Evolutionary conservation across 2,888 invertebrate genomes (phyloP), one percentile per base, ranked within the genome.

Genomic region (Xanthia togata): DNA sequence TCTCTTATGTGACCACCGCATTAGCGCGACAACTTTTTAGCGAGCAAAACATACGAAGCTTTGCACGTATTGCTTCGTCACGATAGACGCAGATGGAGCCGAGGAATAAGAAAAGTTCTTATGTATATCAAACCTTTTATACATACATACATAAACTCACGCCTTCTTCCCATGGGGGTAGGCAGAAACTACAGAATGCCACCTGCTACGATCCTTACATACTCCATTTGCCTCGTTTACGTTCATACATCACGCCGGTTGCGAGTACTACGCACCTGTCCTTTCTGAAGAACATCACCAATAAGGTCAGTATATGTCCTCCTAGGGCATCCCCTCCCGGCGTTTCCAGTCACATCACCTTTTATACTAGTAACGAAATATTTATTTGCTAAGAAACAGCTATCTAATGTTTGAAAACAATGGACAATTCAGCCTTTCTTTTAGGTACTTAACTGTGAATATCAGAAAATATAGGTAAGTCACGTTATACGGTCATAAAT

Each of bases 401-500:
- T 11, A n/a, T 0, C 4, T 41, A 73, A 35, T 41, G 35, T 68
- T 38, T 14, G 23, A 70, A 85, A 78, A 87, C 75, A 82, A 74
- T 65, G 55, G 62, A 76, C 68, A 74, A 70, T 74, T 44, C 64
- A 62, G 60, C 3, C 9, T 67, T 72, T 76, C 57, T 77, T 76
- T 76, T 76, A 74, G 68, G 73, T 81, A 82, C 80, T 74, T 76
- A 76, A 80, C 84, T 73, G 57, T 69, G 68, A 82, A 88, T 86
- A 86, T 86, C 84, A 69, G 70, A 78, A 85, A 84, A 85, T 89
- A 89, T 88, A 44, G 44, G 44, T 44, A 89, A 90, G 88, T 90
- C 89, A 87, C 87, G 89, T 85, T 84, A 86, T 81, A 63, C 69
- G 65, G 73, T 75, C 85, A 86, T 91, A 90, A 90, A 91, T 91